Percentiles rank a stretch among this genome's conserved stretches.
Conservation (phyloP, 2,888 invertebrate species). For the Spicauda simplicius region DNA sequence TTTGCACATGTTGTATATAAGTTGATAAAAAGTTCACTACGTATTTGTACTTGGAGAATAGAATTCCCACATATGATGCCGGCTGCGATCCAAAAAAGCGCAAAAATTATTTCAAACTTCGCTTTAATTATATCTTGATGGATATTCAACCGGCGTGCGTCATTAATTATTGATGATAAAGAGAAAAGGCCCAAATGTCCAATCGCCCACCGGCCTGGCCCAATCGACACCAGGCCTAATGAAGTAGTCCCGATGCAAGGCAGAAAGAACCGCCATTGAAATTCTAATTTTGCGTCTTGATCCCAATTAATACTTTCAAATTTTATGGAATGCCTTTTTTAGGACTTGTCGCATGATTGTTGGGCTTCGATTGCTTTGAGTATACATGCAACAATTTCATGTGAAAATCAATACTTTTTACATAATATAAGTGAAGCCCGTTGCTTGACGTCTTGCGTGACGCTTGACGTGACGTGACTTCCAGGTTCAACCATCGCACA, state of each 20-base stretch:
- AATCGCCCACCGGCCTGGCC: conserved; percentile 42
- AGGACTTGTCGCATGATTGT: conserved; percentile 7
- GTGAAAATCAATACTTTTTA: background rate
- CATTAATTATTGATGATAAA: conserved; percentile 72
- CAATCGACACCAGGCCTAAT: conserved; percentile 71
- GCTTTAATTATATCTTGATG: conserved; percentile 49
- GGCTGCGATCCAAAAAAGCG: background rate
- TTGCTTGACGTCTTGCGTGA: no score
- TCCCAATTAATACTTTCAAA: conserved; percentile 42
- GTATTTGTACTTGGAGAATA: background rate
- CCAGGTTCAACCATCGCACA: no score
- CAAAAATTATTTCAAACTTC: conserved; percentile 44
- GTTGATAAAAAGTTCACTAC: no score
- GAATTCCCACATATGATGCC: background rate
- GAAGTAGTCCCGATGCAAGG: conserved; percentile 59
- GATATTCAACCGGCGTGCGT: conserved; percentile 44
- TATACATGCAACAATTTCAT: background rate
- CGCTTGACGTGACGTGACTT: no score
- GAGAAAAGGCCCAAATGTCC: conserved; percentile 51
- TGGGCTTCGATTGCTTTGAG: conserved; percentile 1
- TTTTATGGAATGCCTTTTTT: conserved; percentile 42
- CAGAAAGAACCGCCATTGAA: conserved; percentile 53
- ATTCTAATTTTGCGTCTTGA: conserved; percentile 49
- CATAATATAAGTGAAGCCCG: no score
- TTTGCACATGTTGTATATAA: no score